These are phyloP conservation scores for Polydrusus pterygomalis DNA, from an alignment of 2,888 invertebrate species.

Conservation along the genomic window DNA sequence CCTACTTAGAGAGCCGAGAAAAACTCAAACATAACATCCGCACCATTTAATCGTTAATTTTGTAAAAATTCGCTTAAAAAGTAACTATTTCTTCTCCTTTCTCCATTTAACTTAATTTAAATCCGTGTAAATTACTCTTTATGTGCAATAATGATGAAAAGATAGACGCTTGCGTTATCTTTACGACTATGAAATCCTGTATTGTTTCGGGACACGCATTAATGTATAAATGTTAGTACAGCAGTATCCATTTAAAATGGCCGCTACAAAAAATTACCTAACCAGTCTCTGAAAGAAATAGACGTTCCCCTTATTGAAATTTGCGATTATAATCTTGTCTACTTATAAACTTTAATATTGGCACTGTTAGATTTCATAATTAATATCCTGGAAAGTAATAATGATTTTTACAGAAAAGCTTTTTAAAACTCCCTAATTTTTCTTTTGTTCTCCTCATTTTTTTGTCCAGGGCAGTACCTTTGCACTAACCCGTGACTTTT, in stretches of 20 bases:
- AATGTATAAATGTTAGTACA: slow-evolving; percentile 2
- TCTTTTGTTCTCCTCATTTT: too few species aligned
- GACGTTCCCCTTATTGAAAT: too few species aligned
- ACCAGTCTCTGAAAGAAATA: too few species aligned
- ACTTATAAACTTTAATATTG: too few species aligned
- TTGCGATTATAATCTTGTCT: too few species aligned
- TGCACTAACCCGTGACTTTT: too few species aligned
- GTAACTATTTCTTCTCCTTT: slow-evolving; percentile 63
- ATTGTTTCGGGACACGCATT: slow-evolving; percentile 61
- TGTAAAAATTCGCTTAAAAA: slow-evolving; percentile 52
- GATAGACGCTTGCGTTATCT: slow-evolving; percentile 64
- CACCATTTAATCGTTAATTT: slow-evolving; percentile 67
- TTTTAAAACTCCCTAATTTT: too few species aligned
- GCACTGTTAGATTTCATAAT: too few species aligned
- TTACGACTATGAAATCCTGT: slow-evolving; percentile 60
- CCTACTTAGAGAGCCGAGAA: neutral
- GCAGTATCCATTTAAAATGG: too few species aligned
- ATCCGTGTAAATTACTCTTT: slow-evolving; percentile 63
- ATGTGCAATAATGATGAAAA: slow-evolving; percentile 64
- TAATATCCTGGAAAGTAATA: too few species aligned
- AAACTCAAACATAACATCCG: slow-evolving; percentile 51
- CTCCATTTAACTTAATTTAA: slow-evolving; percentile 65
- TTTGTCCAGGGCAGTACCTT: too few species aligned
- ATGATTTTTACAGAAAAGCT: too few species aligned
- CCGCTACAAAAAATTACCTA: neutral